Evolutionary conservation across 2,113 vertebrate species (phyloP), one percentile per base, ranked within the genome.

Genomic region (Calidris pugnax): DNA sequence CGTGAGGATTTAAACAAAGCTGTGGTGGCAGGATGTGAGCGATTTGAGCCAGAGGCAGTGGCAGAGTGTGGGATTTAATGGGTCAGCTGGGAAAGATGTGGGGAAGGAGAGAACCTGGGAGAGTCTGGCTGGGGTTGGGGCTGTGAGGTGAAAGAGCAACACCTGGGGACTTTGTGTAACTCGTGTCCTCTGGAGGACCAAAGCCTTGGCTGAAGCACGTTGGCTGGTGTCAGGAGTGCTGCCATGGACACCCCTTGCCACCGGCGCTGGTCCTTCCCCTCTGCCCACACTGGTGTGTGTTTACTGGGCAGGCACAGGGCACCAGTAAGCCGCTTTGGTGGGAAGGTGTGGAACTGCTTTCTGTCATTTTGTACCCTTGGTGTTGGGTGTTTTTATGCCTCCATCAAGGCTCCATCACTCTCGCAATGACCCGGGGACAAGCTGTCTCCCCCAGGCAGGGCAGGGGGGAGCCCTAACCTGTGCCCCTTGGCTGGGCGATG

Each of bases 1-100:
- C 77, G 60, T 60, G 23, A 0, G 1, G 60, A 74, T 94, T 93
- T 95, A 90, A 95, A 96, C 91, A 96, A 88, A 96, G 92, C 85
- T 94, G 81, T 43, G 85, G 55, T 14, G 63, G 85, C 82, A 90
- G 92, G 82, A 86, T 71, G 60, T 1, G 5, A 80, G 72, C 2
- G n/a, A 59, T 67, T 43, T 86, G 27, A 64, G 87, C 37, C 4
- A 5, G 77, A 81, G 74, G 53, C 87, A 66, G 66, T 2, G 45
- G 81, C 67, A 48, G 81, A 39, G n/a, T 2, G 18, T 27, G 37
- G 67, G 39, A 57, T 94, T 82, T 26, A 53, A 43, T 26, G 47
- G 89, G 45, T 47, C 64, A 72, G 0, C 20, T 1, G 5, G 69
- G 55, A 85, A 87, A 84, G 64, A 24, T 19, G 74, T 12, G 15